Conservation (phyloP, 2,113 vertebrate species). For the Perognathus longimembris region DNA sequence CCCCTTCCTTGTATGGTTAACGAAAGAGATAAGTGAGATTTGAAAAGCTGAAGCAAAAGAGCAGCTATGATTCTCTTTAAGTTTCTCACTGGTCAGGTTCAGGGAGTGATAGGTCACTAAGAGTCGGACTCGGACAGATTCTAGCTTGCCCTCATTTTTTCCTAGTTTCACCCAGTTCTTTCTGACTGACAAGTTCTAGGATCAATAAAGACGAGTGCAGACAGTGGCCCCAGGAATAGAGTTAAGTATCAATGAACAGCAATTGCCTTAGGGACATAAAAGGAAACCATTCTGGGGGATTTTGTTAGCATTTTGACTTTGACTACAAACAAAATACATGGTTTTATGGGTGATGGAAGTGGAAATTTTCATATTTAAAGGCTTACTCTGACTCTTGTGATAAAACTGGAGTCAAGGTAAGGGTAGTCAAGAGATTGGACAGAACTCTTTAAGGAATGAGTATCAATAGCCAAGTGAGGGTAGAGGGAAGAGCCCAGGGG, state of each 20-base stretch:
- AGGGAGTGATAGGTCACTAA: neutral
- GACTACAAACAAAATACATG: constrained; percentile 12
- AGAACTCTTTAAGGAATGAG: neutral
- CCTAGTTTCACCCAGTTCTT: neutral
- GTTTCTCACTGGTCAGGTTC: neutral
- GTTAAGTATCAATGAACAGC: neutral
- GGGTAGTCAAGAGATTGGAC: neutral
- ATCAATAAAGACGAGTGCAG: neutral
- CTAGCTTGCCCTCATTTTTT: neutral
- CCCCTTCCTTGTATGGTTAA: neutral
- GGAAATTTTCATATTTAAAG: neutral
- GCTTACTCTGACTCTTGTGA: neutral
- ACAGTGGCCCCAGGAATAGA: neutral
- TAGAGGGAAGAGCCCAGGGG: neutral
- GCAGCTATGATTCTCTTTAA: neutral
- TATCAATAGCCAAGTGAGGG: neutral
- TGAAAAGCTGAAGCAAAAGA: neutral
- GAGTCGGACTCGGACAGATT: neutral
- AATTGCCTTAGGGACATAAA: neutral
- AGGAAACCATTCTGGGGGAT: neutral
- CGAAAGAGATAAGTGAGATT: neutral
- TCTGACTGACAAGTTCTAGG: neutral
- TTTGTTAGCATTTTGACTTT: neutral
- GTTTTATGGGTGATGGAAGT: neutral
- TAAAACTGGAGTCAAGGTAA: neutral